These are phyloP conservation scores for Holothuria leucospilota DNA, from an alignment of 53 echinoderm and acorn worm species.

Conservation along the genomic window DNA sequence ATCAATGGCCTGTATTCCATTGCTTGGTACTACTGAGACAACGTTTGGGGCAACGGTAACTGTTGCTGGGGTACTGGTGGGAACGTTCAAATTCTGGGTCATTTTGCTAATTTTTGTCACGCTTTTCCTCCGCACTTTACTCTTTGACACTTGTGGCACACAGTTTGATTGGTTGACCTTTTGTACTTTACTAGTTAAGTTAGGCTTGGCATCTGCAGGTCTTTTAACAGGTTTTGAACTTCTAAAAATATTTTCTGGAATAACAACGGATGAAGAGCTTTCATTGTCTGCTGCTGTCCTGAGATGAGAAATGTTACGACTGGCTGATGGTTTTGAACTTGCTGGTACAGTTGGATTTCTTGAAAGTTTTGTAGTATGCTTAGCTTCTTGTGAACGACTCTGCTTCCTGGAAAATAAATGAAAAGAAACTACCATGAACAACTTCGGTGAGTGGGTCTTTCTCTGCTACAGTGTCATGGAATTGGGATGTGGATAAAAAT, in stretches of 20 bases:
- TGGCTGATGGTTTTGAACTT: constrained; percentile 10
- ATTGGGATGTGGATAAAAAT: no score
- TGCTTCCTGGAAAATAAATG: not conserved
- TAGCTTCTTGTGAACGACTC: constrained; percentile 18
- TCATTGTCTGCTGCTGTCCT: constrained; percentile 34
- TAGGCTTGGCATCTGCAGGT: constrained; percentile 58
- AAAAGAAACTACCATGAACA: no score
- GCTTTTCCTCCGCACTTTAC: constrained; percentile 91
- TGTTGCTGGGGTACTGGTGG: constrained; percentile 34
- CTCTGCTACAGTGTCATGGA: no score
- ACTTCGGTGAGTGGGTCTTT: no score
- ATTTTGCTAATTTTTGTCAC: constrained; percentile 59
- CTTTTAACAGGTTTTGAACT: constrained; percentile 56
- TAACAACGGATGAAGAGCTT: not conserved
- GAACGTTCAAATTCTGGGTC: constrained; percentile 27
- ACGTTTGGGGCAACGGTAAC: constrained; percentile 53
- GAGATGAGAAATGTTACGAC: constrained; percentile 34
- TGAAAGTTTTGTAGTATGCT: constrained; percentile 14
- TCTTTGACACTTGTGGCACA: constrained; percentile 60
- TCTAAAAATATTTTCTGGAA: constrained; percentile 65
- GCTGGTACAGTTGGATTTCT: constrained; percentile 29
- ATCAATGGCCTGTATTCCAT: constrained; percentile 87
- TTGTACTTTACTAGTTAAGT: constrained; percentile 58
- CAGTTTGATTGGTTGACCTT: constrained; percentile 58
- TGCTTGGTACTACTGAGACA: constrained; percentile 81